phyloP scores from a whole-genome alignment of 2,113 vertebrate species.

The Vulpes vulpes region DNA sequence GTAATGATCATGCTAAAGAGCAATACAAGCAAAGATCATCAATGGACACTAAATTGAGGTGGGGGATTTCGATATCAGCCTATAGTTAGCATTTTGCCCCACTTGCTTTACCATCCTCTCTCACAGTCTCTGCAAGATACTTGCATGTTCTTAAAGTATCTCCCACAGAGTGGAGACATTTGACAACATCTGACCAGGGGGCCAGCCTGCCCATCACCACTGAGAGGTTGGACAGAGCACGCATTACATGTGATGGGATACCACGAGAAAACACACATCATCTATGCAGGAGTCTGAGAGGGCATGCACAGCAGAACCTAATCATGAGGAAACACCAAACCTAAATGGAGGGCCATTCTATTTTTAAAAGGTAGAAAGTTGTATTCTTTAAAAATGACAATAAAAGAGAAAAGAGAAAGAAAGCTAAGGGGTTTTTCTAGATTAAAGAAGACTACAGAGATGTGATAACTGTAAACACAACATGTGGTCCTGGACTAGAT shows the following conservation, averaged over 20 bases:
- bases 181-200: background rate
- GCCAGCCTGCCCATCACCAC: background rate
- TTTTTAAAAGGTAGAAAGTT: background rate
- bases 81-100: background rate
- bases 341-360: background rate
- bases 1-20: background rate
- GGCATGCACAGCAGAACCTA: fast-evolving
- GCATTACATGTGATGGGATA: fast-evolving
- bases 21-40: background rate
- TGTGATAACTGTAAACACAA: background rate
- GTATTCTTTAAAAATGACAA: background rate
- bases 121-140: background rate
- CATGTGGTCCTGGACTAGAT: background rate
- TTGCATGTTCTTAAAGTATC: background rate
- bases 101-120: background rate
- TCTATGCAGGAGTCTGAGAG: background rate
- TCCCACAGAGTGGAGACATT: background rate
- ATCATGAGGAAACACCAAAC: background rate
- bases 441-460: background rate
- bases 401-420: background rate
- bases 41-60: background rate
- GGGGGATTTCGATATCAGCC: background rate
- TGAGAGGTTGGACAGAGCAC: fast-evolving
- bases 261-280: fast-evolving
- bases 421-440: background rate